phyloP scores from a whole-genome alignment of 1,140 invertebrate species.

The Phenacoccus solenopsis region DNA sequence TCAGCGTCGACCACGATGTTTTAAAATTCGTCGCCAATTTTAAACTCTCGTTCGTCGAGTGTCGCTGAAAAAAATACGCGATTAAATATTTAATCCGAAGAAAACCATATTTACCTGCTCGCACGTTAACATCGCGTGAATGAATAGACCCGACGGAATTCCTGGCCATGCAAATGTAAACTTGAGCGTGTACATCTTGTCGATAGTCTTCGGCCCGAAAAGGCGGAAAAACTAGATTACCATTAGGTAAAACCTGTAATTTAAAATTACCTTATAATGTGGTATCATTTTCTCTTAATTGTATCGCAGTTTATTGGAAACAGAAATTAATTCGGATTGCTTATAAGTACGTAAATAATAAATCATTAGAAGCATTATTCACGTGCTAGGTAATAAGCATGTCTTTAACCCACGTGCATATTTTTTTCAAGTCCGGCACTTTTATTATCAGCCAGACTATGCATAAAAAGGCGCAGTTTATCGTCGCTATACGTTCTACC shows the following conservation, averaged over 20 bases:
- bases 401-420: too few relatives aligned
- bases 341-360: too few relatives aligned
- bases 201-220: slow-evolving; percentile 85
- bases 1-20: neutral
- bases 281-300: too few relatives aligned
- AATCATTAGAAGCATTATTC: too few relatives aligned
- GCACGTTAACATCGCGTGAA: slow-evolving; percentile 81
- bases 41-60: neutral
- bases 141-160: slow-evolving; percentile 81
- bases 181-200: slow-evolving; percentile 84
- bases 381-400: too few relatives aligned
- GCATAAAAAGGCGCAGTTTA: too few relatives aligned
- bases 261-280: slow-evolving; percentile 25
- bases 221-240: slow-evolving; percentile 84
- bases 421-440: too few relatives aligned
- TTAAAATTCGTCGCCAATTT: neutral
- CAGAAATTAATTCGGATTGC: too few relatives aligned
- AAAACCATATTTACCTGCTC: slow-evolving; percentile 59
- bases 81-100: neutral
- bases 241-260: slow-evolving; percentile 66
- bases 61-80: neutral
- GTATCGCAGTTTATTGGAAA: too few relatives aligned
- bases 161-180: slow-evolving; percentile 79
- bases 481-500: too few relatives aligned
- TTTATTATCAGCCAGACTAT: too few relatives aligned